Evolutionary conservation across 2,113 vertebrate genomes (phyloP).

Genomic region (Xenopus laevis): DNA sequence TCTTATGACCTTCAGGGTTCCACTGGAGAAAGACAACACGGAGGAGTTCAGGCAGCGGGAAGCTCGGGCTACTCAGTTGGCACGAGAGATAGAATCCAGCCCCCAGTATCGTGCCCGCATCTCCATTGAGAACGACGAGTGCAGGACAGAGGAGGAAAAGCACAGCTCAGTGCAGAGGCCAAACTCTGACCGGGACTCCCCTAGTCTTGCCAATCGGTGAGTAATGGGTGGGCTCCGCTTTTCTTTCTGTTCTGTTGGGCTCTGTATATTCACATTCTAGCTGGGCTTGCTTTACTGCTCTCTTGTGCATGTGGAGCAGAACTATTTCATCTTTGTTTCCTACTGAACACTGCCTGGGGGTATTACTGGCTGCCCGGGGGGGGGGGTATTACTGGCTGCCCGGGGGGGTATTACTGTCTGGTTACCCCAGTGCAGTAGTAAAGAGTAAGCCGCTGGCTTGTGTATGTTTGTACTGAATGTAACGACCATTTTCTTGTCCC

Average conservation of each 20-base stretch:
- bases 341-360: too few species aligned
- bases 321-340: too few species aligned
- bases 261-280: too few species aligned
- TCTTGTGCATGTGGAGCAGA: too few species aligned
- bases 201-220: conserved; percentile 61
- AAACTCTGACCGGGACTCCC: conserved; percentile 58
- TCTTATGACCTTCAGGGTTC: conserved; percentile 62
- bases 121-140: conserved; percentile 82
- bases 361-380: too few species aligned
- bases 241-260: too few species aligned
- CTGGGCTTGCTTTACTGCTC: too few species aligned
- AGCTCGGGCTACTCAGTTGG: conserved; percentile 78
- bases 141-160: conserved; percentile 82
- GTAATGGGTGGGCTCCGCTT: conserved; percentile 13
- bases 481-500: conserved; percentile 8
- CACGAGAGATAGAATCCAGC: conserved; percentile 84
- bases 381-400: too few species aligned
- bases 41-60: conserved; percentile 81
- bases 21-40: conserved; percentile 79
- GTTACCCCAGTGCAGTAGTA: too few species aligned
- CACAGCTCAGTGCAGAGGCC: conserved; percentile 79
- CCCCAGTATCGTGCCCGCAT: conserved; percentile 80
- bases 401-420: too few species aligned
- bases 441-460: too few species aligned
- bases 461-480: not conserved